Evolutionary conservation across 1,140 invertebrate species (phyloP).

Genomic region (Physella acuta): DNA sequence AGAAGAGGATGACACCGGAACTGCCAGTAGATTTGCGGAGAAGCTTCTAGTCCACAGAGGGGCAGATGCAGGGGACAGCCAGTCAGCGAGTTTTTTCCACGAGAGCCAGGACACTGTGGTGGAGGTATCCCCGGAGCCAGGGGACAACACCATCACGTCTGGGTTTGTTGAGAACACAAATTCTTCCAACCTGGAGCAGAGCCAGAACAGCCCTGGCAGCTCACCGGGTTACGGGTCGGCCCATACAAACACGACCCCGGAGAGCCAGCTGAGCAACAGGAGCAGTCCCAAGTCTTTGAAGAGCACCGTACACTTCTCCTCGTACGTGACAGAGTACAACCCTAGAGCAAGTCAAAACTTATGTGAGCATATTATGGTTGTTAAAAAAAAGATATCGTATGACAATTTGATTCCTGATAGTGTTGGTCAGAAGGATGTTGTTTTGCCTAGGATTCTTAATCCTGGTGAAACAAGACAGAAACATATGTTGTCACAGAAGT

Average conservation of each 20-base stretch:
- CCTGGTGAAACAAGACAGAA: conserved; percentile 2
- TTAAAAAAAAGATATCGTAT: conserved; percentile 28
- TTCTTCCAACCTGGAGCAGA: conserved; percentile 6
- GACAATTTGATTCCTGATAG: conserved; percentile 1
- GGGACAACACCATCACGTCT: conserved; percentile 10
- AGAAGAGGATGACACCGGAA: not conserved
- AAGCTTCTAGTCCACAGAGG: not conserved
- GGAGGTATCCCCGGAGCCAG: conserved; percentile 19
- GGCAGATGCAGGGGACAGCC: not conserved
- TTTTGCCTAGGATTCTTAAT: conserved; percentile 11
- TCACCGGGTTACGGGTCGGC: conserved; percentile 26
- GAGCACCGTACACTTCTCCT: conserved; percentile 51
- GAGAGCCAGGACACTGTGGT: conserved; percentile 32
- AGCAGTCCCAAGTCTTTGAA: conserved; percentile 51
- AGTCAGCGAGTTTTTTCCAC: conserved; percentile 23
- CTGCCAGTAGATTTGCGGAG: conserved; percentile 2
- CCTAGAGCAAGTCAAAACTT: conserved; percentile 21
- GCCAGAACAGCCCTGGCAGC: conserved; percentile 7
- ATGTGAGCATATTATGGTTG: conserved; percentile 25
- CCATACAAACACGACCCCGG: conserved; percentile 21
- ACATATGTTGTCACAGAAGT: not conserved
- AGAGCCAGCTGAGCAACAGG: conserved; percentile 31
- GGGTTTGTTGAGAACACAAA: conserved; percentile 23
- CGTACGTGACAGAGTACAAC: conserved; percentile 30
- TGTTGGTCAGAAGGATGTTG: not conserved